Conservation (phyloP, 2,888 invertebrate genomes). For the Syrphus vitripennis region DNA sequence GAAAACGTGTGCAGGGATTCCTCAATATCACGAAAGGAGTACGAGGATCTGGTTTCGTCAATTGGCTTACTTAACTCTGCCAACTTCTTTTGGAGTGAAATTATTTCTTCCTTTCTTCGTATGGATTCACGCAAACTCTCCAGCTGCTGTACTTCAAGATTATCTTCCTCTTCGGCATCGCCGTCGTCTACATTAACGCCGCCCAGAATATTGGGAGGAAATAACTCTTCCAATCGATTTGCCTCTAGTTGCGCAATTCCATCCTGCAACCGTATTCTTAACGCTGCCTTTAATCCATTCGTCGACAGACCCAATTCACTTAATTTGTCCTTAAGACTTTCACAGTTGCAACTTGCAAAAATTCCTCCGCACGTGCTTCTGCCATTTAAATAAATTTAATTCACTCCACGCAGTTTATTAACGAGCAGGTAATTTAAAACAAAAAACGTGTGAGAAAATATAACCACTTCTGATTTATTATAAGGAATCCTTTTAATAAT, state of each 20-base stretch:
- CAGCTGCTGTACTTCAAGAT: background rate
- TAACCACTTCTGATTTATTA: too few relatives aligned
- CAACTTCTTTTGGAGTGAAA: background rate
- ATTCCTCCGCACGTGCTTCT: background rate
- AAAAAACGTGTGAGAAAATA: too few relatives aligned
- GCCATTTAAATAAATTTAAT: background rate
- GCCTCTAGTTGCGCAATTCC: background rate
- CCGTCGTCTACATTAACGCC: background rate
- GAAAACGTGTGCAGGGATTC: background rate
- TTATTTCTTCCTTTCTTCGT: background rate
- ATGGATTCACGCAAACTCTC: background rate
- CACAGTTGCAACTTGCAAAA: background rate
- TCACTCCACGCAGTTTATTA: too few relatives aligned
- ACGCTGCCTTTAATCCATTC: background rate
- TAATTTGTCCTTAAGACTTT: background rate
- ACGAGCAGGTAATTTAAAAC: too few relatives aligned
- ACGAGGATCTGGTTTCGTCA: background rate
- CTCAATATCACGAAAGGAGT: background rate
- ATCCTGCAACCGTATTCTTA: background rate
- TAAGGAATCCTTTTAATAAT: too few relatives aligned
- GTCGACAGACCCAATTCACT: background rate
- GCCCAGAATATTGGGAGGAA: background rate
- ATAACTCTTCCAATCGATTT: background rate
- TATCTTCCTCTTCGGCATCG: background rate
- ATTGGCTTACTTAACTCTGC: background rate